Percentiles rank a stretch among this genome's conserved stretches.
Conservation (phyloP, 64 coral and sea anemone species). For the Dendronephthya gigantea region DNA sequence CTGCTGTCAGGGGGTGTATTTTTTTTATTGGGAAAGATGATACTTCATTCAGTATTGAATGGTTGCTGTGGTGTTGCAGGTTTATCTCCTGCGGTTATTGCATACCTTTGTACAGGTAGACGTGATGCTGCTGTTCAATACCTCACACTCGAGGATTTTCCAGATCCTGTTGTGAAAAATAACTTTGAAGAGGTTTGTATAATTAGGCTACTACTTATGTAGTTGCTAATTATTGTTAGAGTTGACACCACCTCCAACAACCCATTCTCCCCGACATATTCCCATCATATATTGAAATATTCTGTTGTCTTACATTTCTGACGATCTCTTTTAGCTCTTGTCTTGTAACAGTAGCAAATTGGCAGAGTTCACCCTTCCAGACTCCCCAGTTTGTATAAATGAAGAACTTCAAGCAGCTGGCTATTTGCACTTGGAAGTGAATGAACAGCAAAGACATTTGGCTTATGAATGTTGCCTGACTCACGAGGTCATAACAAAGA, state of each 20-base stretch:
- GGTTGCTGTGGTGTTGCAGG: not conserved
- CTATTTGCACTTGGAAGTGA: not conserved
- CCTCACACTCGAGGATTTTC: not conserved
- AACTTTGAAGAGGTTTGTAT: not conserved
- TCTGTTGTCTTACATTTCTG: not conserved
- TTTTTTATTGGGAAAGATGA: not conserved
- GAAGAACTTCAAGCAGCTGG: conserved; percentile 14
- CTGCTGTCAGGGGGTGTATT: not conserved
- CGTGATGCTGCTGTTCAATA: not conserved
- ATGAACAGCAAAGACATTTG: not conserved
- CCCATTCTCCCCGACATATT: not conserved
- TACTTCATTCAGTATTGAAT: not conserved
- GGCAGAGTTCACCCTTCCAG: not conserved
- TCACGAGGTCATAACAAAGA: not conserved
- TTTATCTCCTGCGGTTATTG: conserved; percentile 4
- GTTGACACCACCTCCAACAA: too few species aligned
- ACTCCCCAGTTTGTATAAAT: not conserved
- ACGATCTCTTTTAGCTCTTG: not conserved
- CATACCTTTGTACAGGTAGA: not conserved
- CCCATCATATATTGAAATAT: too few species aligned
- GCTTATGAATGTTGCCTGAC: not conserved
- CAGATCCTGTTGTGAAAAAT: not conserved
- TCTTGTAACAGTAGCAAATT: not conserved
- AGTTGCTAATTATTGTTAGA: too few species aligned
- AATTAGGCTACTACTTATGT: not conserved